Base-by-base conservation (phyloP, 2,797 vertebrate species). In the Sebastes taczanowskii region DNA sequence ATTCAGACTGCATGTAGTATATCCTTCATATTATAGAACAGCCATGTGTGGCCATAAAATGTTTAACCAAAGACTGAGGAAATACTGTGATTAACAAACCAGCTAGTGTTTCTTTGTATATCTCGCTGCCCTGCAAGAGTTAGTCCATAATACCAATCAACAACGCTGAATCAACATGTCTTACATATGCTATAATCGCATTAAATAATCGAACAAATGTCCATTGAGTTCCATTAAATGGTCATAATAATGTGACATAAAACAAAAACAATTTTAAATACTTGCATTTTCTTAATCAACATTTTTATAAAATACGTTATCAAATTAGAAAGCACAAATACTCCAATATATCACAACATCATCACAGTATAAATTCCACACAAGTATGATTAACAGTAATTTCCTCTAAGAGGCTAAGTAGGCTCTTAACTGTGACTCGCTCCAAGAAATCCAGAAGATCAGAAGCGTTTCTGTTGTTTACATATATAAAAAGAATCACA, bases 381-480 rank as follows among this genome's bases (percentile, higher is more conserved):
- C 49, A 52, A 52, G 49, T 4, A 52, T n/a, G 35, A 38, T 38
- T 38, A 38, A 38, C 2, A 38, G 35, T 23, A 23, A 23, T 23
- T 23, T 23, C 35, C 0, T 4, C 35, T 38, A 2, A 38, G 35
- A 38, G 35, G 35, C 35, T 13, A 38, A 38, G 0, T 38, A 38
- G 35, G 11, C 35, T 38, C 2, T 38, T 5, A 38, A 38, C 11
- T 0, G 35, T 38, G 35, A 38, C 35, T 38, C 35, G 35, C 35
- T 38, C 35, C 35, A 38, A 38, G 35, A 38, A 38, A 38, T 38
- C 35, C 35, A 38, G 35, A 38, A 38, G 35, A 13, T 0, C 11
- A 38, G 35, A 38, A 0, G 35, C 35, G 11, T 38, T 38, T 38
- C 2, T 38, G 35, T 38, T 38, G 35, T 38, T 38, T 38, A 38